A percentile compares a stretch with the other conserved stretches of the same genome.
phyloP scores from a whole-genome alignment of 2,888 invertebrate species.

The Tipula lateralis region DNA sequence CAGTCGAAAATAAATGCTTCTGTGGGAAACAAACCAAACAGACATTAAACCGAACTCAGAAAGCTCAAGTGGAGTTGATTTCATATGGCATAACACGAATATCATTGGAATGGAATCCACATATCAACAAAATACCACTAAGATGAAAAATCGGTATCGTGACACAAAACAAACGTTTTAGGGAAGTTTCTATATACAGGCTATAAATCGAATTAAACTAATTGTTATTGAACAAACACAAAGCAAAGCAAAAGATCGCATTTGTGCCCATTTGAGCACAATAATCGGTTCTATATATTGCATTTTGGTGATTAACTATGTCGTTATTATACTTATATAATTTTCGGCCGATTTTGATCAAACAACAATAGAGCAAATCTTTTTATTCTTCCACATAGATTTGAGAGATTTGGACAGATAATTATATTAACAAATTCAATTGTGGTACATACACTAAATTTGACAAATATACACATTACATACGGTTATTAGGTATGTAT shows the following conservation, averaged over 20 bases:
- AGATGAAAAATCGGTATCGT: no score
- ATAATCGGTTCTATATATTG: neutral
- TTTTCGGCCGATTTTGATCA: neutral
- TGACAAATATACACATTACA: neutral
- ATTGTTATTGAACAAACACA: neutral
- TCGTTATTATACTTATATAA: neutral
- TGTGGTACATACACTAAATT: neutral
- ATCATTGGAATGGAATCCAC: no score
- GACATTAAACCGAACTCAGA: no score
- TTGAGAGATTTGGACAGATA: neutral
- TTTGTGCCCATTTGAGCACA: neutral
- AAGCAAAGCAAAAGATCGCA: neutral
- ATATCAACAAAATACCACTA: no score
- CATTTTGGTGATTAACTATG: neutral
- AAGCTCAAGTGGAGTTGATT: no score
- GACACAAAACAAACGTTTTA: neutral
- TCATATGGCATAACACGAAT: no score
- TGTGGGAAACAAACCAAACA: no score
- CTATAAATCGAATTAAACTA: neutral
- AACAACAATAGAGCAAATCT: neutral
- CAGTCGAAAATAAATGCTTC: no score
- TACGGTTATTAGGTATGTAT: neutral
- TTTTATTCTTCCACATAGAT: neutral
- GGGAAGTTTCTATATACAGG: neutral
- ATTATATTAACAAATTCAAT: neutral